These are phyloP conservation scores for Dolichallabes microphthalmus DNA, from an alignment of 2,113 vertebrate species.

Conservation along the genomic window DNA sequence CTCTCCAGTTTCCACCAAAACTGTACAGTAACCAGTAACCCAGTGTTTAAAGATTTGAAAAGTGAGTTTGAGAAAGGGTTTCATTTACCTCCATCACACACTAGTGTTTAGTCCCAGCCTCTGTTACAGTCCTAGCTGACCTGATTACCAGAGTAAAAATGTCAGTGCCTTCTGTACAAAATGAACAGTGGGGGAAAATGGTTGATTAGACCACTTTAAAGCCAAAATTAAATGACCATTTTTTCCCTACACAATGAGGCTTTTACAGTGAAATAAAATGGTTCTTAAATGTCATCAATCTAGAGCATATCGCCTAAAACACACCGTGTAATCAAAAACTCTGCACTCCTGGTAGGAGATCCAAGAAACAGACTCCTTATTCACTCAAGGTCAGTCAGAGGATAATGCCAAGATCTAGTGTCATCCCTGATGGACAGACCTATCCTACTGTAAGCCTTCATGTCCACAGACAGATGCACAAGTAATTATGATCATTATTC, in stretches of 20 bases:
- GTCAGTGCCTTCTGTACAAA: background rate
- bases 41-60: no score
- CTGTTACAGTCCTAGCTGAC: background rate
- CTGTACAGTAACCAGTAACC: no score
- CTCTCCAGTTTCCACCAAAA: no score
- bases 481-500: conserved; percentile 44
- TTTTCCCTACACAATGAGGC: background rate
- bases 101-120: background rate
- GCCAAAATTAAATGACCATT: background rate
- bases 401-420: conserved; percentile 43
- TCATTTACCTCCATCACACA: background rate
- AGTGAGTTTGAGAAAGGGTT: background rate
- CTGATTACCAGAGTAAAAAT: background rate
- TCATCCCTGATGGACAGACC: conserved; percentile 8
- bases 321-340: conserved; percentile 36
- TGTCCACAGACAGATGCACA: conserved; percentile 11
- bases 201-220: background rate
- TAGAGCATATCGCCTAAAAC: background rate
- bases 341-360: conserved; percentile 33
- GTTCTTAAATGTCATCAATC: conserved; percentile 12
- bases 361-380: conserved; percentile 43
- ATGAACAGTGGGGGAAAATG: background rate
- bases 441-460: background rate
- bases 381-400: conserved; percentile 33
- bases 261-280: conserved; percentile 20